Conservation (phyloP, 2,888 invertebrate species). For the Idaea biselata region DNA sequence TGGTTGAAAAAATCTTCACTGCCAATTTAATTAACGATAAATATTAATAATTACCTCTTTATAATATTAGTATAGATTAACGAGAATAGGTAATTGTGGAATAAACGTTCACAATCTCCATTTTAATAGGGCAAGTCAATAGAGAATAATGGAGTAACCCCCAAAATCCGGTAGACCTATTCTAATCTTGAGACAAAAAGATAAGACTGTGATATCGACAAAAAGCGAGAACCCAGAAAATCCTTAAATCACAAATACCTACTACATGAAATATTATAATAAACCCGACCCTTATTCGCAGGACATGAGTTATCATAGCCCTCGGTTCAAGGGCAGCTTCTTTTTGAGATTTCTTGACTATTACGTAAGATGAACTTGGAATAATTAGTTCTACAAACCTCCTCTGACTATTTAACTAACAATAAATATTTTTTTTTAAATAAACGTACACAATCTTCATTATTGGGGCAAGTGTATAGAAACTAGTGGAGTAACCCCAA, state of each 20-base stretch:
- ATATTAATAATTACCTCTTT: too few relatives aligned
- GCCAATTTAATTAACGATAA: too few relatives aligned
- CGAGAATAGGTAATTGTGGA: too few relatives aligned
- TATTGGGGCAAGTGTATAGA: not conserved
- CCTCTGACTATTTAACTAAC: too few relatives aligned
- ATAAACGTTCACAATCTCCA: too few relatives aligned
- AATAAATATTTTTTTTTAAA: too few relatives aligned
- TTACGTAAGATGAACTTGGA: not conserved
- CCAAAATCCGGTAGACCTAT: not conserved
- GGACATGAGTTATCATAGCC: not conserved
- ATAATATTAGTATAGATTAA: too few relatives aligned
- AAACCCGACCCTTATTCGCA: not conserved
- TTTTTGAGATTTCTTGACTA: not conserved
- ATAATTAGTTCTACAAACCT: too few relatives aligned
- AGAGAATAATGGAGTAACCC: not conserved
- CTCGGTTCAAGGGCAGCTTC: not conserved
- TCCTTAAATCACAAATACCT: not conserved
- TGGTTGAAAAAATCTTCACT: too few relatives aligned
- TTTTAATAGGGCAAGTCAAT: too few relatives aligned
- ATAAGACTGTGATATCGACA: not conserved
- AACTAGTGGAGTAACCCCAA: not conserved
- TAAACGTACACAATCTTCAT: too few relatives aligned
- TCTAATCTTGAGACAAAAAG: not conserved
- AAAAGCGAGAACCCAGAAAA: not conserved
- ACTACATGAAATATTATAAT: not conserved